Conservation (phyloP, 1,140 invertebrate species). For the Drosophila triauraria region DNA sequence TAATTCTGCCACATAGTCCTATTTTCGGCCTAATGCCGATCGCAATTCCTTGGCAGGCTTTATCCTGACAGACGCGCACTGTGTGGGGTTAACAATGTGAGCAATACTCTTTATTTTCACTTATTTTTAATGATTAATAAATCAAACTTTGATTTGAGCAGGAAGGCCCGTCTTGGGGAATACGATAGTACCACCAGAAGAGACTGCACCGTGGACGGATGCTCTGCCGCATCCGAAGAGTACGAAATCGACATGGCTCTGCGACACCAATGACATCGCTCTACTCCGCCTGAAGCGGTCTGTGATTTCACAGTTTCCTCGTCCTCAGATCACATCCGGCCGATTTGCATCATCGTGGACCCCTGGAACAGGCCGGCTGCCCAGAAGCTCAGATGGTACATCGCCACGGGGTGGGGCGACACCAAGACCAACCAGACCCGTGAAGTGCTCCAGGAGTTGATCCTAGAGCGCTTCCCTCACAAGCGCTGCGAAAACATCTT, state of each 20-base stretch:
- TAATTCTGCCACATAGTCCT: not conserved
- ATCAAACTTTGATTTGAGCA: not conserved
- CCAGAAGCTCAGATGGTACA: not conserved
- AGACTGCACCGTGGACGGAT: not conserved
- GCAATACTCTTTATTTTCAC: not conserved
- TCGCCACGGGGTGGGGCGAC: slow-evolving; percentile 32
- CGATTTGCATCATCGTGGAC: slow-evolving; percentile 43
- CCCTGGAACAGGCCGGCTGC: not conserved
- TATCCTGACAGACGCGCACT: slow-evolving; percentile 21
- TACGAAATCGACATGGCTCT: not conserved
- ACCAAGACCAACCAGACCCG: slow-evolving; percentile 1
- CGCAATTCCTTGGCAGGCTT: not conserved
- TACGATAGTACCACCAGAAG: not conserved
- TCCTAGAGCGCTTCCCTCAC: fast-evolving
- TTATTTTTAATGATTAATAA: not conserved
- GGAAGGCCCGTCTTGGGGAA: slow-evolving; percentile 13
- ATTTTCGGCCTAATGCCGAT: not conserved
- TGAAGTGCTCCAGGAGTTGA: slow-evolving; percentile 1
- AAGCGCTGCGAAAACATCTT: fast-evolving
- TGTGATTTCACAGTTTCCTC: not conserved
- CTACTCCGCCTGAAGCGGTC: not conserved
- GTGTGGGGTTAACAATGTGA: not conserved
- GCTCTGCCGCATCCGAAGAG: not conserved
- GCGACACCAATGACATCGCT: slow-evolving; percentile 6
- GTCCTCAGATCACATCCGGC: slow-evolving; percentile 24